Conservation (phyloP, 2,797 vertebrate genomes). For the Simalia tracyae region DNA sequence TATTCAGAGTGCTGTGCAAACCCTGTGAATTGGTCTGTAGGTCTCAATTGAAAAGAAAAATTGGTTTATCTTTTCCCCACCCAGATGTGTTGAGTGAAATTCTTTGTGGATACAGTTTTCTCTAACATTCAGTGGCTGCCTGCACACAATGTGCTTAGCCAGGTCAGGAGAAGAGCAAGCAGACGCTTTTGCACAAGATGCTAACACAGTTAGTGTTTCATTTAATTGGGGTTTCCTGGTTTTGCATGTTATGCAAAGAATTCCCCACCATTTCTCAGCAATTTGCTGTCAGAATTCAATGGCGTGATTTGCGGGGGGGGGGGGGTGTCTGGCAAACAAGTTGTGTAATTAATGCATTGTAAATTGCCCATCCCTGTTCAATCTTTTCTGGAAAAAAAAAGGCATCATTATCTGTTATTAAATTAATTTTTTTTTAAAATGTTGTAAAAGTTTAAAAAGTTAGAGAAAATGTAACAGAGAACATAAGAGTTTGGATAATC, state of each 20-base stretch:
- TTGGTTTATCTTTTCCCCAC: too few relatives aligned
- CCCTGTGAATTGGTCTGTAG: not conserved
- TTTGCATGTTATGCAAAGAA: not conserved
- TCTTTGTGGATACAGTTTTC: not conserved
- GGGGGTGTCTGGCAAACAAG: not conserved
- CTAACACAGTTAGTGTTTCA: not conserved
- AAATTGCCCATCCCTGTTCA: not conserved
- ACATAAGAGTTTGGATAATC: not conserved
- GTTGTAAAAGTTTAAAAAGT: not conserved
- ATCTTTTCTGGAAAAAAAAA: not conserved
- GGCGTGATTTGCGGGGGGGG: not conserved
- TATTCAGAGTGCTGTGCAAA: not conserved
- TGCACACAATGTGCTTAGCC: not conserved
- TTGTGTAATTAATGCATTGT: not conserved
- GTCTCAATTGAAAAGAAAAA: not conserved
- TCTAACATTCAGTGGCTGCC: not conserved
- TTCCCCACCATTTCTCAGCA: not conserved
- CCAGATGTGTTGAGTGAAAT: not conserved
- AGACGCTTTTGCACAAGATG: too few relatives aligned
- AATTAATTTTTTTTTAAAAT: not conserved
- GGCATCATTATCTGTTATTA: not conserved
- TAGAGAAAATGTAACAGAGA: not conserved
- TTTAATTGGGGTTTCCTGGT: not conserved
- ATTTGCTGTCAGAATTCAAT: not conserved
- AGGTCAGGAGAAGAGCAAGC: too few relatives aligned